Evolutionary conservation across 2,888 invertebrate species (phyloP).

Genomic region (Cepaea hortensis): DNA sequence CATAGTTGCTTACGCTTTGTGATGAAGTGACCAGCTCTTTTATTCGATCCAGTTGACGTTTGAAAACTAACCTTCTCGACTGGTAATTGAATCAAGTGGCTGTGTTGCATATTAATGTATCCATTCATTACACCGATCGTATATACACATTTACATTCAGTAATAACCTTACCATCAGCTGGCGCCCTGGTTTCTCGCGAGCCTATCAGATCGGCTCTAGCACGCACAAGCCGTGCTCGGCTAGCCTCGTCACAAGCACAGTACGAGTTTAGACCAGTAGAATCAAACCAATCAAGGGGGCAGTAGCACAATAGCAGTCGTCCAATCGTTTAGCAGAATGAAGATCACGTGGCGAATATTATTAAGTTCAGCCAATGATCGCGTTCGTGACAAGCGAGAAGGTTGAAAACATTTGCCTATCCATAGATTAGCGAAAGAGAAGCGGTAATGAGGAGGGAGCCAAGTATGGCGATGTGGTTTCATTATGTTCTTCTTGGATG

Average conservation of each 20-base stretch:
- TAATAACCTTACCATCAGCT: not conserved
- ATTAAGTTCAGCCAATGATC: conserved; percentile 12
- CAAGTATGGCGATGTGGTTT: conserved; percentile 1
- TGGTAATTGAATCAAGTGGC: too few species aligned
- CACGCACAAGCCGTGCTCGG: not conserved
- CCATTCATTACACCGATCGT: too few species aligned
- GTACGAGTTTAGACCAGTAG: not conserved
- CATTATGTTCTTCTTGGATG: not conserved
- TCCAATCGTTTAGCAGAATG: not conserved
- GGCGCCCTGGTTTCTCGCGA: not conserved
- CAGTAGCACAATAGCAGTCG: not conserved
- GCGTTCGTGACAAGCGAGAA: not conserved
- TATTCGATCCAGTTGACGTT: too few species aligned
- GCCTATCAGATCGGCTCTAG: conserved; percentile 20
- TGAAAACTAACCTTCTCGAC: too few species aligned
- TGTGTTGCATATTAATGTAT: too few species aligned
- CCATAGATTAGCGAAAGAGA: not conserved
- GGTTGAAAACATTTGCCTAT: conserved; percentile 7
- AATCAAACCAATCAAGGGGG: conserved; percentile 3
- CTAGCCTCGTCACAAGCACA: not conserved
- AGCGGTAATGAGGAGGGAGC: not conserved
- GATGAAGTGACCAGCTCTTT: too few species aligned
- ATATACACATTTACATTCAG: too few species aligned
- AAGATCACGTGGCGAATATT: not conserved
- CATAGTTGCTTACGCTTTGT: too few species aligned